Conservation (phyloP, 2,888 invertebrate species). For the Subacronicta megacephala region DNA sequence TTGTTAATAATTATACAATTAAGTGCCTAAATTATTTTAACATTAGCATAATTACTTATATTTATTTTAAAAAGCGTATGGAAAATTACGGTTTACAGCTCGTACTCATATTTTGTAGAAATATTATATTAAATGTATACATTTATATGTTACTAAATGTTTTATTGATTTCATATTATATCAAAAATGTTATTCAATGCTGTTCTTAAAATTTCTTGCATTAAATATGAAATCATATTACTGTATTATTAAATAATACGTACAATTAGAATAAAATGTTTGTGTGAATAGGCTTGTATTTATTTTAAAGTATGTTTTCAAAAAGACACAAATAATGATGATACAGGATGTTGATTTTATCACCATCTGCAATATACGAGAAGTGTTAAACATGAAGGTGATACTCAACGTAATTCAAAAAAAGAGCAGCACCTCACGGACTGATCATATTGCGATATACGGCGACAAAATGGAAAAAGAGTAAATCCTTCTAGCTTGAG, state of each 20-base stretch:
- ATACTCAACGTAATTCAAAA: background rate
- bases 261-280: slow-evolving; percentile 3
- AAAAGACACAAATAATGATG: slow-evolving; percentile 2
- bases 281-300: slow-evolving; percentile 1
- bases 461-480: background rate
- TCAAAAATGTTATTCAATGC: too few relatives aligned
- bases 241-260: background rate
- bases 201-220: too few relatives aligned
- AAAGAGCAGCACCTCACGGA: too few relatives aligned
- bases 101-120: too few relatives aligned
- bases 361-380: background rate
- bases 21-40: too few relatives aligned
- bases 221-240: background rate
- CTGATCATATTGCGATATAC: background rate
- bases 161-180: too few relatives aligned
- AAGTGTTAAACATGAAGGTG: background rate
- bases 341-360: background rate
- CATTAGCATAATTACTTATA: too few relatives aligned
- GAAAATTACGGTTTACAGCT: too few relatives aligned
- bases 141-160: too few relatives aligned
- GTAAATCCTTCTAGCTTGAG: background rate
- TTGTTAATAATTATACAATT: too few relatives aligned
- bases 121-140: too few relatives aligned
- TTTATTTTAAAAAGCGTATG: too few relatives aligned
- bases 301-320: slow-evolving; percentile 7